These are phyloP conservation scores for Dusona sp. DNA, from an alignment of 2,888 invertebrate species.

Conservation along the genomic window DNA sequence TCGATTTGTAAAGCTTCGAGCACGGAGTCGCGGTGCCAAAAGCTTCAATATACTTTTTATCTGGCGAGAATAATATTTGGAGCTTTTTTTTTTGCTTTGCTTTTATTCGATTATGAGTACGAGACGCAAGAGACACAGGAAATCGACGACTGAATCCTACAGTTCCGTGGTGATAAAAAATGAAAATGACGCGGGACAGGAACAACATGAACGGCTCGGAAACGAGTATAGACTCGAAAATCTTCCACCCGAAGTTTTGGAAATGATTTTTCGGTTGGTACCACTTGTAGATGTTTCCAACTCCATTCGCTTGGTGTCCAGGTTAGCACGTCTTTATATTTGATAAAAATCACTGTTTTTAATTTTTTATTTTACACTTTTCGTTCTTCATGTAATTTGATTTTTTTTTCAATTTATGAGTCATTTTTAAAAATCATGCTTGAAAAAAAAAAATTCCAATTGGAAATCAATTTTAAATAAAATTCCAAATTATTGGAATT, in stretches of 20 bases:
- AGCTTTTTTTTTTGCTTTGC: constrained; percentile 45
- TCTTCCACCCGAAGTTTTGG: constrained; percentile 81
- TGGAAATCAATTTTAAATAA: no score
- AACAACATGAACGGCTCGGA: constrained; percentile 32
- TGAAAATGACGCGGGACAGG: constrained; percentile 42
- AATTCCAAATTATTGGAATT: not conserved
- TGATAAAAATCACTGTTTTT: not conserved
- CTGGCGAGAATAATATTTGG: constrained; percentile 9
- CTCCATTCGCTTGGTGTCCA: constrained; percentile 80
- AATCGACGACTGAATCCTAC: constrained; percentile 23
- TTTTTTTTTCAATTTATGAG: not conserved
- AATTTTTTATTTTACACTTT: not conserved
- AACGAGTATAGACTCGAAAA: constrained; percentile 74
- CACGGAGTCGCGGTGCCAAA: not conserved
- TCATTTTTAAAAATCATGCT: not conserved
- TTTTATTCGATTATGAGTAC: constrained; percentile 59
- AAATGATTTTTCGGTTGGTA: constrained; percentile 79
- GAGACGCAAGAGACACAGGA: constrained; percentile 63
- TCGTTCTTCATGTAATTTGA: not conserved
- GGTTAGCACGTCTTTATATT: constrained; percentile 69
- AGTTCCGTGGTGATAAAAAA: constrained; percentile 4
- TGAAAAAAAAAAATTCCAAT: not conserved
- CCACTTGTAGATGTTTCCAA: constrained; percentile 78
- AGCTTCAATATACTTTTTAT: constrained; percentile 24
- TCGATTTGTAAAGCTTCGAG: constrained; percentile 14